phyloP scores from a whole-genome alignment of 2,113 vertebrate genomes.

The Actenoides lindsayi region DNA sequence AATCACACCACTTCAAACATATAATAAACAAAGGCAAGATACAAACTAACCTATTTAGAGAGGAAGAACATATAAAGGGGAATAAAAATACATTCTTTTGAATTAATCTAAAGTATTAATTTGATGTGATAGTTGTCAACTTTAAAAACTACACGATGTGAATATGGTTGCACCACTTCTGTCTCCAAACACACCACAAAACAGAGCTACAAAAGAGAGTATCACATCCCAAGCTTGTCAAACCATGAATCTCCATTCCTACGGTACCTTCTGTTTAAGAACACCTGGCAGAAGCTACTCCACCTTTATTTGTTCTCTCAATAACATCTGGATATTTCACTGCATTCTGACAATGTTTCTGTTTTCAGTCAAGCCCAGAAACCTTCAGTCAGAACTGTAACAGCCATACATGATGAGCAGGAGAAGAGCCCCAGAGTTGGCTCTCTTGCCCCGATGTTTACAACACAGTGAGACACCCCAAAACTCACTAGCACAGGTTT shows the following conservation, averaged over 20 bases:
- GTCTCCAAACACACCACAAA: background rate
- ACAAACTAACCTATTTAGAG: background rate
- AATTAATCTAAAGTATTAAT: background rate
- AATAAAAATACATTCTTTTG: background rate
- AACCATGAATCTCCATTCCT: background rate
- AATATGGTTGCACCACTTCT: background rate
- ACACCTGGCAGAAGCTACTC: background rate
- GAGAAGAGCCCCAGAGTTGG: accelerated
- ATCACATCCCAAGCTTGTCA: background rate
- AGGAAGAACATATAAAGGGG: background rate
- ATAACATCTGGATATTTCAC: background rate
- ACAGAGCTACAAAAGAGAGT: background rate
- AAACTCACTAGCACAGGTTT: accelerated
- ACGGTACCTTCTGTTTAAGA: background rate
- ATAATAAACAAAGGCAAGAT: background rate
- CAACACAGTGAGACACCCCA: background rate
- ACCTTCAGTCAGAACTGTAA: background rate
- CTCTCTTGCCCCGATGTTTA: background rate
- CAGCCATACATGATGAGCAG: accelerated
- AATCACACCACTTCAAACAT: background rate
- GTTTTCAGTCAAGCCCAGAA: background rate
- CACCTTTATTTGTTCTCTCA: background rate
- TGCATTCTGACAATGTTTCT: background rate
- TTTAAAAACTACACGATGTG: background rate
- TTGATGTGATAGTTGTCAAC: background rate